Percentiles rank a stretch among this genome's conserved stretches.
phyloP scores from a whole-genome alignment of 1,140 invertebrate species.

The Drosophila leontia region DNA sequence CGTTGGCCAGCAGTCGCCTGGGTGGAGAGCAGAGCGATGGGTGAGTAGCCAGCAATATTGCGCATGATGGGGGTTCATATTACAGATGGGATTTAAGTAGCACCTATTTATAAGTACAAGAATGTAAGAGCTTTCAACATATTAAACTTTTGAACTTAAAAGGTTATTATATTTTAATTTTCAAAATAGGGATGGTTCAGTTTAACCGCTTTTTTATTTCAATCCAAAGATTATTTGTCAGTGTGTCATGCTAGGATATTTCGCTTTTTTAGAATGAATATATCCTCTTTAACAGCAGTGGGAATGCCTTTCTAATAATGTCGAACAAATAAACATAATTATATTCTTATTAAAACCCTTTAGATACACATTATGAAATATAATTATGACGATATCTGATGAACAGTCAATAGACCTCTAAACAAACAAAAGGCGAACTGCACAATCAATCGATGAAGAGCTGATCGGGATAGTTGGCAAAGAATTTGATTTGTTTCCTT shows the following conservation, averaged over 20 bases:
- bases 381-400: too few relatives aligned
- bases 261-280: neutral
- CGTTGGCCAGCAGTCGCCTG: conserved; percentile 68
- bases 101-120: neutral
- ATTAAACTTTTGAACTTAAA: too few relatives aligned
- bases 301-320: too few relatives aligned
- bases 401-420: too few relatives aligned
- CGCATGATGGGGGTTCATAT: neutral
- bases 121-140: neutral
- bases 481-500: too few relatives aligned
- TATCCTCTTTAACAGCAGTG: neutral
- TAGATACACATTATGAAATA: too few relatives aligned
- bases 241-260: neutral
- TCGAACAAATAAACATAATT: too few relatives aligned
- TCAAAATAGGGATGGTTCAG: neutral
- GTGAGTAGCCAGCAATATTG: conserved; percentile 44
- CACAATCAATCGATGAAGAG: too few relatives aligned
- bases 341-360: too few relatives aligned
- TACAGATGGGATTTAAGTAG: neutral
- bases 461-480: too few relatives aligned
- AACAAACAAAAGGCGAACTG: too few relatives aligned
- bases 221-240: neutral
- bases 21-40: conserved; percentile 70
- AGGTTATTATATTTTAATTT: neutral
- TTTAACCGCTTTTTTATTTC: neutral